Percentiles rank a stretch among this genome's conserved stretches.
phyloP scores from a whole-genome alignment of 2,888 invertebrate genomes.

The Lasioglossum lativentre region DNA sequence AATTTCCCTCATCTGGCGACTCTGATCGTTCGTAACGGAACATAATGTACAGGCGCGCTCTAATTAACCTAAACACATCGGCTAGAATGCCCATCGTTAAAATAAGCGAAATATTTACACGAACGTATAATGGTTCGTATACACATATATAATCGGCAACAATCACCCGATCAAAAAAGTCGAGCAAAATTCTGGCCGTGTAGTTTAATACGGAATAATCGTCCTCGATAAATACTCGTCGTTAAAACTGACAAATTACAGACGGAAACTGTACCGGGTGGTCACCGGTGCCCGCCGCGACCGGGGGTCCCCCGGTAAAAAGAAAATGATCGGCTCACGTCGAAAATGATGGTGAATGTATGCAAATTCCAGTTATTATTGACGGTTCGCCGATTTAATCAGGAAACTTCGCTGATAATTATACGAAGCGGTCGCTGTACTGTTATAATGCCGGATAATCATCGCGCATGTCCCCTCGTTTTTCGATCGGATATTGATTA shows the following conservation, averaged over 20 bases:
- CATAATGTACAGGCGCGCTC: no score
- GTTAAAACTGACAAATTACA: conserved; percentile 24
- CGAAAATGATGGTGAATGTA: conserved; percentile 22
- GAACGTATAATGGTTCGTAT: not conserved
- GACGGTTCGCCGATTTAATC: conserved; percentile 17
- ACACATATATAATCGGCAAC: not conserved
- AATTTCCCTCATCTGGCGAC: no score
- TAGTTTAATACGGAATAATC: conserved; percentile 29
- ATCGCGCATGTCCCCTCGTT: not conserved
- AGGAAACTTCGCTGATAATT: conserved; percentile 27
- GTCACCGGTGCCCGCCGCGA: not conserved
- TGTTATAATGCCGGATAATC: conserved; percentile 32
- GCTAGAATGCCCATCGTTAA: not conserved
- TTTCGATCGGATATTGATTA: not conserved
- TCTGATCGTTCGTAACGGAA: no score
- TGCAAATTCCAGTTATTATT: conserved; percentile 22
- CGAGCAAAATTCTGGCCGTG: not conserved
- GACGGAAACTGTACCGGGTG: conserved; percentile 14
- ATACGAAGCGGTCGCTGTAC: conserved; percentile 10
- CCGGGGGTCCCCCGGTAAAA: conserved; percentile 4
- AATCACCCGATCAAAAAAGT: not conserved
- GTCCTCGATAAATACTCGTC: not conserved
- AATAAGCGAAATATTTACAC: not conserved
- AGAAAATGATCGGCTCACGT: not conserved
- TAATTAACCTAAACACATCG: no score